phyloP scores from a whole-genome alignment of 2,113 vertebrate genomes.

The Rhinichthys klamathensis region DNA sequence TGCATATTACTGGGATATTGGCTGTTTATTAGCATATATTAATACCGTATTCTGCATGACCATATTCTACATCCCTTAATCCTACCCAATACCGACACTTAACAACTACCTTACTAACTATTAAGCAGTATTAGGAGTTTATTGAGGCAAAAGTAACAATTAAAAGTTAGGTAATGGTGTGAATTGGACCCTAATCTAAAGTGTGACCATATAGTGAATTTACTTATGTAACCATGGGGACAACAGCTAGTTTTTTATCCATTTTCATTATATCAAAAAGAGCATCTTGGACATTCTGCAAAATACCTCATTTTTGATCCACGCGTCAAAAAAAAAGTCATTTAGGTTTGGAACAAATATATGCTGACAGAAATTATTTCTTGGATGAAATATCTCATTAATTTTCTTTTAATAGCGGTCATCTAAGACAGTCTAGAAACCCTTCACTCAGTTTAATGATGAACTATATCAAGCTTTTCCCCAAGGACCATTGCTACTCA shows the following conservation, averaged over 20 bases:
- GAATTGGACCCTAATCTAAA: no score
- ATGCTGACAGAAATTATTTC: not conserved
- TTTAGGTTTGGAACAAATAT: not conserved
- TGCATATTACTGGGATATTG: no score
- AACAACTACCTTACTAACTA: no score
- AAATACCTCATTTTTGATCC: not conserved
- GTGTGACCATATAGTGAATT: no score
- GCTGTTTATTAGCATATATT: no score
- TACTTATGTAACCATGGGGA: not conserved
- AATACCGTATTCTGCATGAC: no score
- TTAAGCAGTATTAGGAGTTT: no score
- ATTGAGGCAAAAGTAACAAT: no score
- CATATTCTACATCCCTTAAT: no score
- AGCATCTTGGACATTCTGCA: not conserved
- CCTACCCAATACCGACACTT: no score
- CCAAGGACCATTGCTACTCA: conserved; percentile 24
- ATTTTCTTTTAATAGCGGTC: not conserved
- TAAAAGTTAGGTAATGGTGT: no score
- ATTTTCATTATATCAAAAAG: not conserved
- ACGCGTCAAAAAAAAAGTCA: not conserved
- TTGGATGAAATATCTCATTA: not conserved
- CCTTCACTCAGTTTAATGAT: conserved; percentile 29
- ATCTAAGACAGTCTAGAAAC: conserved; percentile 9
- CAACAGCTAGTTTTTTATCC: not conserved
- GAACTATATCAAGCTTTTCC: conserved; percentile 34